These are phyloP conservation scores for Drosophila prosaltans DNA, from an alignment of 1,140 invertebrate genomes.

Conservation along the genomic window DNA sequence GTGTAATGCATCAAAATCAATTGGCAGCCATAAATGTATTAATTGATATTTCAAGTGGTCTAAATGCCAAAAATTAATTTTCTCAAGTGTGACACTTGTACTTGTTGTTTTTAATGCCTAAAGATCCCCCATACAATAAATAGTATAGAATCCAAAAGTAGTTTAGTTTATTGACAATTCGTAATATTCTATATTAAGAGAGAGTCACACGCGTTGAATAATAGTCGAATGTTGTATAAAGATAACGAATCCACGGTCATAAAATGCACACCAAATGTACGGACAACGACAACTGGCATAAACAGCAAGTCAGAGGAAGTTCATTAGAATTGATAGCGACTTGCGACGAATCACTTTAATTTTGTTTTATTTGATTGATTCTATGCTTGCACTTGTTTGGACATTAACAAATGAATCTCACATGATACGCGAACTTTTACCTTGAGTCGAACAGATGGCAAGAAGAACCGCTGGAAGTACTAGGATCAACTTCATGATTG, in stretches of 20 bases:
- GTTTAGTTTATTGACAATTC: constrained; percentile 35
- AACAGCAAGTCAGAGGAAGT: constrained; percentile 31
- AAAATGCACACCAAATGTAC: constrained; percentile 5
- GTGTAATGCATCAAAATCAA: constrained; percentile 47
- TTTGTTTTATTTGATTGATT: constrained; percentile 30
- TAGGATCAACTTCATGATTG: constrained; percentile 49
- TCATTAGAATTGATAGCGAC: constrained; percentile 44
- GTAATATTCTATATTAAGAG: constrained; percentile 33
- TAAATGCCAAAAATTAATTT: constrained; percentile 44
- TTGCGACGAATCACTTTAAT: constrained; percentile 32
- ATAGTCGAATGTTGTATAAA: neutral
- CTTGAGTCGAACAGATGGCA: constrained; percentile 62
- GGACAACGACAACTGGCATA: constrained; percentile 2
- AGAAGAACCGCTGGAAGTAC: constrained; percentile 45
- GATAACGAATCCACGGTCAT: constrained; percentile 10
- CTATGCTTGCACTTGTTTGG: constrained; percentile 8
- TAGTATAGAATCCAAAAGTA: neutral
- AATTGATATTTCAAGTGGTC: constrained; percentile 54
- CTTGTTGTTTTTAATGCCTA: constrained; percentile 40
- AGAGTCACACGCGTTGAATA: constrained; percentile 32
- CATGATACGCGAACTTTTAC: constrained; percentile 46
- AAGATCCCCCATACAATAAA: constrained; percentile 33
- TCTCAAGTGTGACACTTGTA: constrained; percentile 55
- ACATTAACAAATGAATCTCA: constrained; percentile 43
- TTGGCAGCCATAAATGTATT: constrained; percentile 34